Percentiles rank a stretch among this genome's conserved stretches.
phyloP scores from a whole-genome alignment of 1,140 invertebrate species.

The Drosophila parabipectinata region DNA sequence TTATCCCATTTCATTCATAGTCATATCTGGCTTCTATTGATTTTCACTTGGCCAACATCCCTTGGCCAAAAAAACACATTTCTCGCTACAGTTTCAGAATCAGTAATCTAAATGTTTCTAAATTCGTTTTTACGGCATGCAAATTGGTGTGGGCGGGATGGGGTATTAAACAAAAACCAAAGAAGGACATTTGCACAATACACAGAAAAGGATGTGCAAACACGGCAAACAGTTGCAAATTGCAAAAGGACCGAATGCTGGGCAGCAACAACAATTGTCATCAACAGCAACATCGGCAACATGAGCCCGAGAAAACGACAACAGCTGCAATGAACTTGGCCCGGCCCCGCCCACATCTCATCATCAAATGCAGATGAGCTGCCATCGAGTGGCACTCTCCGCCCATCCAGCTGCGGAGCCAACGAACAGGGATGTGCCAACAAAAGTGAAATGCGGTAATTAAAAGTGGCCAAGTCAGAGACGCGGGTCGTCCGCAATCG shows the following conservation, averaged over 20 bases:
- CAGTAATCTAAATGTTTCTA: slow-evolving; percentile 12
- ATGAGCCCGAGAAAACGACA: slow-evolving; percentile 20
- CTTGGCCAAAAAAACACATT: slow-evolving; percentile 1
- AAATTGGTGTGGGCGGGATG: slow-evolving; percentile 25
- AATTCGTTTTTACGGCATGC: slow-evolving; percentile 36
- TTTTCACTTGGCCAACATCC: slow-evolving; percentile 32
- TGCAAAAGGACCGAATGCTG: slow-evolving; percentile 55
- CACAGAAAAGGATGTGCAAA: slow-evolving; percentile 77
- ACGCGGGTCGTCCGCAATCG: slow-evolving; percentile 46
- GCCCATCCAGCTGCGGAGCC: neutral
- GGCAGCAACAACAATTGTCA: slow-evolving; percentile 26
- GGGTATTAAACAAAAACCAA: slow-evolving; percentile 22
- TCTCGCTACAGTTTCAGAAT: neutral
- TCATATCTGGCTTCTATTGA: slow-evolving; percentile 35
- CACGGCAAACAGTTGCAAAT: slow-evolving; percentile 79
- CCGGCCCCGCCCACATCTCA: slow-evolving; percentile 26
- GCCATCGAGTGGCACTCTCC: slow-evolving; percentile 58
- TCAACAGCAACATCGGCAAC: slow-evolving; percentile 15
- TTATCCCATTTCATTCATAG: slow-evolving; percentile 7
- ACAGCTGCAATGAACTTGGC: slow-evolving; percentile 47
- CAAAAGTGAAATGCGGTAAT: slow-evolving; percentile 63
- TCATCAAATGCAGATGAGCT: slow-evolving; percentile 67
- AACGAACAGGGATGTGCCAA: slow-evolving; percentile 14
- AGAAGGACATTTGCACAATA: slow-evolving; percentile 72
- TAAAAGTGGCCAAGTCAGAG: slow-evolving; percentile 68